These are phyloP conservation scores for Globodera rostochiensis DNA, from an alignment of 1,140 invertebrate species.

Conservation along the genomic window DNA sequence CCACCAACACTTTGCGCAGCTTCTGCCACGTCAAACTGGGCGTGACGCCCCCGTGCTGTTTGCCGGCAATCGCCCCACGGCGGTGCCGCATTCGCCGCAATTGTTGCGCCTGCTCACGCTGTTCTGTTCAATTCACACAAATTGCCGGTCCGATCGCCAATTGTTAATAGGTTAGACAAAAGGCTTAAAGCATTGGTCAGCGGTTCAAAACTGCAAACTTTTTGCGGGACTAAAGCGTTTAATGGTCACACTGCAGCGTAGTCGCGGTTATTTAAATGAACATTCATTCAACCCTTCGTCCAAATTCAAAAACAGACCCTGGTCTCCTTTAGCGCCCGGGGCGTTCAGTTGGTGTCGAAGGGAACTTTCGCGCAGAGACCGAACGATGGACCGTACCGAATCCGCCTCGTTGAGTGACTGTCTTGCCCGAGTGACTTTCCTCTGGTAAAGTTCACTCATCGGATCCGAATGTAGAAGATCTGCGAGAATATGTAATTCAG, in stretches of 20 bases:
- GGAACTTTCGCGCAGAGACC: conserved; percentile 87
- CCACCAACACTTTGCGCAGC: conserved; percentile 59
- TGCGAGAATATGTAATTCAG: conserved; percentile 64
- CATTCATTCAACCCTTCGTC: not conserved
- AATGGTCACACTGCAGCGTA: not conserved
- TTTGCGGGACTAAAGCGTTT: not conserved
- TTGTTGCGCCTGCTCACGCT: conserved; percentile 24
- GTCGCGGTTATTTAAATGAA: not conserved
- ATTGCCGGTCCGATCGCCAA: not conserved
- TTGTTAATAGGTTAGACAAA: not conserved
- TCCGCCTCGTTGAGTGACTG: conserved; percentile 78
- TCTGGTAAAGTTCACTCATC: conserved; percentile 82
- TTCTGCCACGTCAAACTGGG: conserved; percentile 53
- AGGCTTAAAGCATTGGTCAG: not conserved
- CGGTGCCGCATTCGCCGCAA: conserved; percentile 41
- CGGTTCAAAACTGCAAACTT: not conserved
- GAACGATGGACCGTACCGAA: conserved; percentile 79
- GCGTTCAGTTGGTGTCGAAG: conserved; percentile 80
- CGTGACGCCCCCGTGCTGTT: conserved; percentile 8
- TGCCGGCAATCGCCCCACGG: conserved; percentile 45
- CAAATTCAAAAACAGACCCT: conserved; percentile 70
- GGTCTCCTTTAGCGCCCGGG: conserved; percentile 75
- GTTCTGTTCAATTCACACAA: conserved; percentile 16
- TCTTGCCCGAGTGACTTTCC: conserved; percentile 84
- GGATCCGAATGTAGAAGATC: conserved; percentile 86